A percentile compares a stretch with the other conserved stretches of the same genome.
Conservation (phyloP, 2,797 vertebrate species). For the Alca torda region DNA sequence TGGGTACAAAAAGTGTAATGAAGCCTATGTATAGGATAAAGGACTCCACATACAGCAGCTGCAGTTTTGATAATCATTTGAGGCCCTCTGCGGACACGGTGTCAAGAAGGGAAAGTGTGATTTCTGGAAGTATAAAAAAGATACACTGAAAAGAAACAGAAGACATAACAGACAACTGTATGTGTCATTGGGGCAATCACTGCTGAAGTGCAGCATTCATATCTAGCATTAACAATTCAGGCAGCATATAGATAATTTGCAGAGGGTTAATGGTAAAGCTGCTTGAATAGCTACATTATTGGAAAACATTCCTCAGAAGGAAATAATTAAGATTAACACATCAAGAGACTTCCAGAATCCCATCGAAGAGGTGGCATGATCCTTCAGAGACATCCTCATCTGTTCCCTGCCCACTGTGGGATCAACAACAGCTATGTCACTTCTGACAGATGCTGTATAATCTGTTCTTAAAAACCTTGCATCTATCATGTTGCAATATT, state of each 20-base stretch:
- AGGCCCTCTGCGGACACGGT: neutral
- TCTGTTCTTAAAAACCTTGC: neutral
- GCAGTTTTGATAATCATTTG: neutral
- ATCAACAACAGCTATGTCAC: neutral
- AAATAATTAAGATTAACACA: constrained; percentile 28
- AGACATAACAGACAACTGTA: neutral
- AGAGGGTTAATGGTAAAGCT: neutral
- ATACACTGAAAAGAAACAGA: neutral
- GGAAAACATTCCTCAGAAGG: constrained; percentile 8
- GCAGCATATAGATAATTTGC: neutral
- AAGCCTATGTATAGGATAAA: neutral
- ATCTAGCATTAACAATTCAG: neutral
- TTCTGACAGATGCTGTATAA: neutral
- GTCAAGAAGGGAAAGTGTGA: neutral
- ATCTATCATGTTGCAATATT: neutral
- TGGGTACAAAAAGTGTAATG: neutral
- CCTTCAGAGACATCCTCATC: neutral
- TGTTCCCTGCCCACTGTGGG: neutral
- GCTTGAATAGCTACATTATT: neutral
- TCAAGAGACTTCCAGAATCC: constrained; percentile 14
- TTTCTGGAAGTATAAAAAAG: neutral
- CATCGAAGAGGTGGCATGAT: neutral
- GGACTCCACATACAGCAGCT: neutral
- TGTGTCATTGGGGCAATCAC: neutral
- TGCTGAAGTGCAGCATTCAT: neutral